These are phyloP conservation scores for Poecilia velifera DNA, from an alignment of 2,797 vertebrate genomes.

Conservation along the genomic window DNA sequence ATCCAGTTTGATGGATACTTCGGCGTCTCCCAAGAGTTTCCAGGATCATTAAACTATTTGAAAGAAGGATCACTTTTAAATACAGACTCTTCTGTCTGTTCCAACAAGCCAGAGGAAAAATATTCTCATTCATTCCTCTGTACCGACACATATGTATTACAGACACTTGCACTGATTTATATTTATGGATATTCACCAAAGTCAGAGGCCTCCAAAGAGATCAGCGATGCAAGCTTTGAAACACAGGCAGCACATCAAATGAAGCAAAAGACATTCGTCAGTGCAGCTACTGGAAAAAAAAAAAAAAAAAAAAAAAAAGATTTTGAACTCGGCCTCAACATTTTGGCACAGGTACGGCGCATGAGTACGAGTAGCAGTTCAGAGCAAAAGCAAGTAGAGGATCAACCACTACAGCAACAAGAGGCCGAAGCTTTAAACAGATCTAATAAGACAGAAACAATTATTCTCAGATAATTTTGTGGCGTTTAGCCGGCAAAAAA, in stretches of 20 bases:
- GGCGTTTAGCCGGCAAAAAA: conserved; percentile 30
- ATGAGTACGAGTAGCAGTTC: conserved; percentile 55
- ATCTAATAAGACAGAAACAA: conserved; percentile 46
- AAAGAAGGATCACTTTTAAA: conserved; percentile 25
- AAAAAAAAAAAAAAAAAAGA: not conserved
- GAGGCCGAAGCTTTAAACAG: conserved; percentile 55
- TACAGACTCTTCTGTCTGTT: not conserved
- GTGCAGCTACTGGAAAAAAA: conserved; percentile 28
- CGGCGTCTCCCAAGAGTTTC: conserved; percentile 37
- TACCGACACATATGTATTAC: conserved; percentile 6
- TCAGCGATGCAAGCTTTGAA: conserved; percentile 4
- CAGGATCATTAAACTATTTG: conserved; percentile 26
- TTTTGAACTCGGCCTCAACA: conserved; percentile 51
- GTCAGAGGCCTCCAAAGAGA: conserved; percentile 35
- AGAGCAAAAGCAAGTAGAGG: conserved; percentile 57
- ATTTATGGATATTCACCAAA: conserved; percentile 43
- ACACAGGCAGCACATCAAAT: conserved; percentile 36
- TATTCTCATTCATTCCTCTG: conserved; percentile 23
- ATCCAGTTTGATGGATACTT: conserved; percentile 42
- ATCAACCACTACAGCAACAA: conserved; percentile 58
- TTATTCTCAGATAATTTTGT: conserved; percentile 31
- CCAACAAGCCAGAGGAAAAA: conserved; percentile 16
- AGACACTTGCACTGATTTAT: conserved; percentile 11
- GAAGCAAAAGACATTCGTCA: conserved; percentile 41
- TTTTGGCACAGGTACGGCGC: conserved; percentile 77